Evolutionary conservation across 1,140 invertebrate genomes (phyloP).

Genomic region (Drosophila nigrodunni): DNA sequence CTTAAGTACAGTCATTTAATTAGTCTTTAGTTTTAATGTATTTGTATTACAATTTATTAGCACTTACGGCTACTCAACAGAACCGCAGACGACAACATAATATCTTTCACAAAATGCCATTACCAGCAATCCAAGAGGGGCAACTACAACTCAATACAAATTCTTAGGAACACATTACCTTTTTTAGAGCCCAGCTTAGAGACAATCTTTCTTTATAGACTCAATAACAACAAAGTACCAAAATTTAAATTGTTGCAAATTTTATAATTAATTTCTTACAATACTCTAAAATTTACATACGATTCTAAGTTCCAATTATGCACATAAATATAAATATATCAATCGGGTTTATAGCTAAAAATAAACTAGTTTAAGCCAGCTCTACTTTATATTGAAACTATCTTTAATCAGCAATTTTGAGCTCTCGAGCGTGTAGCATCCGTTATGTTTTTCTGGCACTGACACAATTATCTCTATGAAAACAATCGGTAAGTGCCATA

Average conservation of each 20-base stretch:
- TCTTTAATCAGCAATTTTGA: conserved; percentile 7
- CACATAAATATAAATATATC: too few relatives aligned
- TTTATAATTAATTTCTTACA: too few relatives aligned
- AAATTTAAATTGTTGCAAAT: background rate
- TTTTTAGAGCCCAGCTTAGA: conserved; percentile 5
- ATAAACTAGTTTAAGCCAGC: background rate
- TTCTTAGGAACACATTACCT: background rate
- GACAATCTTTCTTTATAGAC: conserved; percentile 8
- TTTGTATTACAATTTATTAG: conserved; percentile 83
- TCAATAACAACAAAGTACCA: background rate
- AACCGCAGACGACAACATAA: conserved; percentile 34
- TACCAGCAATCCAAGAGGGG: conserved; percentile 32
- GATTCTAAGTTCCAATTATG: background rate
- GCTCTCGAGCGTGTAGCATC: conserved; percentile 14
- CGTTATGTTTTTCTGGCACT: conserved; percentile 16
- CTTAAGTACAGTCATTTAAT: conserved; percentile 82
- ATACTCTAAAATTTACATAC: too few relatives aligned
- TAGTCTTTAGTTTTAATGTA: conserved; percentile 83
- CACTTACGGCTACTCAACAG: conserved; percentile 59
- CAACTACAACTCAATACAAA: background rate
- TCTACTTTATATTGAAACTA: conserved; percentile 12
- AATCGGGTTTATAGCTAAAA: background rate
- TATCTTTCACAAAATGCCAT: conserved; percentile 50
- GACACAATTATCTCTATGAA: conserved; percentile 31
- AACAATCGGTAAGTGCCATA: conserved; percentile 39